Evolutionary conservation across 2,888 invertebrate species (phyloP).

Genomic region (Rosalia funebris): DNA sequence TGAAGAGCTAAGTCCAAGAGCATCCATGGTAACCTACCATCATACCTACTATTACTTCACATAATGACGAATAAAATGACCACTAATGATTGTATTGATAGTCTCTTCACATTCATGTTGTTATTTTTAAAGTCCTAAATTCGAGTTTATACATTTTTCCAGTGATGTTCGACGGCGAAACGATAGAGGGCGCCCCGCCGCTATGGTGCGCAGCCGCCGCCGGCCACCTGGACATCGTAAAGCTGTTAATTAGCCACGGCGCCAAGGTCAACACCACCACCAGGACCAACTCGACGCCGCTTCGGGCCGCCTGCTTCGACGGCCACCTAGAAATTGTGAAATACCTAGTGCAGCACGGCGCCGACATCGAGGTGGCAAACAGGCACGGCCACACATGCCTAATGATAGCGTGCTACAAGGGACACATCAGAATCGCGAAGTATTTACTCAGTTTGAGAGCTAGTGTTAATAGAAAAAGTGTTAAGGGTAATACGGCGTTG

Average conservation of each 20-base stretch:
- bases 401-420: conserved; percentile 98
- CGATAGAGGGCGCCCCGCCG: conserved; percentile 95
- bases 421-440: conserved; percentile 89
- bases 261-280: conserved; percentile 96
- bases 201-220: conserved; percentile 98
- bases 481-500: conserved; percentile 94
- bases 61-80: no score
- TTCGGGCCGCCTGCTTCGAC: conserved; percentile 96
- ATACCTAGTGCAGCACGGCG: conserved; percentile 89
- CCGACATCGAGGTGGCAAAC: conserved; percentile 97
- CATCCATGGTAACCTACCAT: no score
- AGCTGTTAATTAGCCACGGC: conserved; percentile 83
- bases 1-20: no score
- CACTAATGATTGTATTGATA: no score
- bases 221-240: conserved; percentile 88
- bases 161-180: conserved; percentile 97
- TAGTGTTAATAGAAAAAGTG: conserved; percentile 91
- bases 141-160: no score
- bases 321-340: conserved; percentile 95
- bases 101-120: no score
- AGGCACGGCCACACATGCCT: conserved; percentile 95
- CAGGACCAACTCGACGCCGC: conserved; percentile 92
- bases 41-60: no score
- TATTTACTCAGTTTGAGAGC: conserved; percentile 88
- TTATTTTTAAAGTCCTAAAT: no score